These are phyloP conservation scores for Oligia latruncula DNA, from an alignment of 2,888 invertebrate species.

Conservation along the genomic window DNA sequence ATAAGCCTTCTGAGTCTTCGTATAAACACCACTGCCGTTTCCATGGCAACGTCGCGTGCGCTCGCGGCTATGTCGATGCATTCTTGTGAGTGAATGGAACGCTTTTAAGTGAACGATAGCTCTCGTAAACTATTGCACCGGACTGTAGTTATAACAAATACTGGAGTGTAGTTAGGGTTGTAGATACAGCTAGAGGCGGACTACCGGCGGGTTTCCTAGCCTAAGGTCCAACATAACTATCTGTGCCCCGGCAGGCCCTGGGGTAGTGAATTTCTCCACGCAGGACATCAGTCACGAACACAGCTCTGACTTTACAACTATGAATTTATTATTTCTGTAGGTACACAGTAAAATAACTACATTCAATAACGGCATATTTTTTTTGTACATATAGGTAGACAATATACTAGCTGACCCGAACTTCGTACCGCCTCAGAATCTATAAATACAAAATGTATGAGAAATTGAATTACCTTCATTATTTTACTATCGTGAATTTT, in stretches of 20 bases:
- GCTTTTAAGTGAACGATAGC: conserved; percentile 63
- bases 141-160: conserved; percentile 48
- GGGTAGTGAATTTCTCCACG: neutral
- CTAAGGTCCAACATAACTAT: neutral
- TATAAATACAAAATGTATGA: no score
- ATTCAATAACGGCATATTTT: no score
- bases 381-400: no score
- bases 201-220: neutral
- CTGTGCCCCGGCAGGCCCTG: neutral
- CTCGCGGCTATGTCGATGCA: conserved; percentile 57
- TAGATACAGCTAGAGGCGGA: neutral
- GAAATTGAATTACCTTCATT: no score
- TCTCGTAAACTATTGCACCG: conserved; percentile 64
- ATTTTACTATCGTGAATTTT: no score
- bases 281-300: neutral
- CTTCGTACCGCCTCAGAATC: no score
- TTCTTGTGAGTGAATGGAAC: conserved; percentile 66
- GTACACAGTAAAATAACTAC: neutral
- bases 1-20: conserved; percentile 1
- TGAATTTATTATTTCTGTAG: neutral
- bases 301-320: neutral
- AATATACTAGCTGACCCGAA: no score
- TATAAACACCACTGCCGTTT: conserved; percentile 34
- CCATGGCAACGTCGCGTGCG: conserved; percentile 55
- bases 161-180: conserved; percentile 39